These are phyloP conservation scores for Chrysaora quinquecirrha DNA, from an alignment of 30 jellyfish, hydroid and myxozoan species.

Conservation along the genomic window DNA sequence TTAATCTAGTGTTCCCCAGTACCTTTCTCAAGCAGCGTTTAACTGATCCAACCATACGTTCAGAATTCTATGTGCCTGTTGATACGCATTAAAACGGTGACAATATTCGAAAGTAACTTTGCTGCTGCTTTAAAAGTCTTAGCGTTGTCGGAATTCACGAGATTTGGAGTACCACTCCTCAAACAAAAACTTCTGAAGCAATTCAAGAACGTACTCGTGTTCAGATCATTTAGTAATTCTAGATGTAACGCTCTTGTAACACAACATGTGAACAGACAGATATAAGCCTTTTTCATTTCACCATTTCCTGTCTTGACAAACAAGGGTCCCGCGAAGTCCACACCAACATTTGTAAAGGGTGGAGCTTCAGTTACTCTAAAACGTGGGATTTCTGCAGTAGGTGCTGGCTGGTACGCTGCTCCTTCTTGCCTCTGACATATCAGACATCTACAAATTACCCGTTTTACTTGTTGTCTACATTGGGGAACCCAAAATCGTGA, in stretches of 20 bases:
- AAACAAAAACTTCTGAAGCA: slow-evolving; percentile 23
- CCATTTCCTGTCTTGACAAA: slow-evolving; percentile 21
- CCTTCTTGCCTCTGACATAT: slow-evolving; percentile 34
- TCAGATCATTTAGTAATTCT: slow-evolving; percentile 25
- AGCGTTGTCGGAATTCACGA: slow-evolving; percentile 50
- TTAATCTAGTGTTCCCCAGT: too few species aligned
- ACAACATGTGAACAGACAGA: slow-evolving; percentile 49
- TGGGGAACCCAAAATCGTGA: slow-evolving; percentile 4
- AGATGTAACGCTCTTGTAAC: slow-evolving; percentile 58
- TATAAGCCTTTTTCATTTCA: slow-evolving; percentile 16
- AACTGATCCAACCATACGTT: too few species aligned
- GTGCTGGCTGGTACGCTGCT: slow-evolving; percentile 14
- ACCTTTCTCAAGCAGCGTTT: too few species aligned
- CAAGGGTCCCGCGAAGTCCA: slow-evolving; percentile 65
- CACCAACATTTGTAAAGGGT: slow-evolving; percentile 52
- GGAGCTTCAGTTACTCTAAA: slow-evolving; percentile 51
- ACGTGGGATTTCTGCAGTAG: slow-evolving; percentile 38
- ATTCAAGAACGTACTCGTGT: slow-evolving; percentile 13
- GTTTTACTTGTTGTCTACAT: slow-evolving; percentile 17
- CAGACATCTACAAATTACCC: slow-evolving; percentile 1
- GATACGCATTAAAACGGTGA: too few species aligned
- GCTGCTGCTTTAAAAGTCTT: slow-evolving; percentile 53
- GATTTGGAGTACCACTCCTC: slow-evolving; percentile 49
- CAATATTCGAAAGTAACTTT: too few species aligned
- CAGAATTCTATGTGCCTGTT: too few species aligned